phyloP scores from a whole-genome alignment of 92 coral and sea anemone species.

The Palythoa grandiflora region DNA sequence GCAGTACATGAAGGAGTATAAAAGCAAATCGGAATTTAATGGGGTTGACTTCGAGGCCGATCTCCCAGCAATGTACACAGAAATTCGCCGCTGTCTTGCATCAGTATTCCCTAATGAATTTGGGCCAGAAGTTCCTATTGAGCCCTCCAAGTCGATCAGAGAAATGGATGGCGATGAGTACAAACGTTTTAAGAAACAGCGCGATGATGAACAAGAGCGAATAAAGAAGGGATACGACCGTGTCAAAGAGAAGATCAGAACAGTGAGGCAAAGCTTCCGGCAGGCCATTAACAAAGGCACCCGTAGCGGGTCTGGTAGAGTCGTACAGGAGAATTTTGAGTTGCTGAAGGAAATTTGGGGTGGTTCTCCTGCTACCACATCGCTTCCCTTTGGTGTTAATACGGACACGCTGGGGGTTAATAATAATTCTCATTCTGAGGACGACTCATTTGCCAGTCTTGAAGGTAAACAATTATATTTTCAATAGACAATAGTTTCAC shows the following conservation, averaged over 20 bases:
- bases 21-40: background rate
- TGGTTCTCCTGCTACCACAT: too few relatives aligned
- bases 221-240: background rate
- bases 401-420: too few relatives aligned
- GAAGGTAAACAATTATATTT: too few relatives aligned
- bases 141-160: background rate
- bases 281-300: too few relatives aligned
- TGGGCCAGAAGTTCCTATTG: background rate
- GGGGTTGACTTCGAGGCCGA: background rate
- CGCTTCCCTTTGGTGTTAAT: too few relatives aligned
- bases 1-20: background rate
- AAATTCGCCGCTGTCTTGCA: background rate
- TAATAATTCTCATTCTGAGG: too few relatives aligned
- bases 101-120: background rate
- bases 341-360: too few relatives aligned
- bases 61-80: background rate
- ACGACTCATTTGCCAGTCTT: too few relatives aligned
- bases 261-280: background rate
- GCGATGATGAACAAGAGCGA: background rate
- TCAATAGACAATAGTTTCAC: too few relatives aligned
- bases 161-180: slow-evolving; percentile 2
- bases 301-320: too few relatives aligned
- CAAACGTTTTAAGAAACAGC: background rate
- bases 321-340: too few relatives aligned
- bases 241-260: background rate